Evolutionary conservation across 2,797 vertebrate species (phyloP), one percentile per base, ranked within the genome.

Genomic region (Chiloscyllium punctatum): DNA sequence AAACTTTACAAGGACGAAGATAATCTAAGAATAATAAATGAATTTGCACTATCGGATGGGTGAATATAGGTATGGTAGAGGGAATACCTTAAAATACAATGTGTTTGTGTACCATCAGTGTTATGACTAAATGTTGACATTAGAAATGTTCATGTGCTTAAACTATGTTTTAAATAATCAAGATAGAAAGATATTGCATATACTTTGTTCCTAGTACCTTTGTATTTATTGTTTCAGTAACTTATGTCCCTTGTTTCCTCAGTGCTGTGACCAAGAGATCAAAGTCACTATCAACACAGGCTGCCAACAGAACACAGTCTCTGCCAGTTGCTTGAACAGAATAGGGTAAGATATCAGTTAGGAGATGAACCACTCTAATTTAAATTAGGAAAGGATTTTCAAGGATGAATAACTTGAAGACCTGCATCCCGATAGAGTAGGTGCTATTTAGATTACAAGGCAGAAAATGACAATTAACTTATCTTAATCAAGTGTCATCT

Each of bases 211-310:
- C 91, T 71, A 18, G 23, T 71, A 21, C 18, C n/a, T 51, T 48
- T n/a, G 69, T 37, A 72, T 51, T 62, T 66, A 33, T 13, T 91
- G 16, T 90, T 62, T 66, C 57, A 66, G 53, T 30, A 90, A 53
- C 42, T 72, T 25, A 48, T 27, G 92, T 71, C 68, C 91, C 25
- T 71, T 94, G n/a, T 74, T 96, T 96, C 96, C 94, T 96, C 97
- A 99, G 99, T 99, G 98, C 96, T 97, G 96, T 96, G 98, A 98
- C 96, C 97, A 97, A 95, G 97, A 98, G 95, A 97, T 99, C 96
- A 98, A 97, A 97, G 98, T 98, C 0, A 98, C 98, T 18, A 97
- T 99, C 97, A 98, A 98, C 97, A 99, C 98, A 9, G 98, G 98
- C 95, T 98, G 97, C 96, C 98, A 97, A 96, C 97, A 98, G 96